Evolutionary conservation across 2,888 invertebrate genomes (phyloP).

Genomic region (Drosophila quasianomalipes): DNA sequence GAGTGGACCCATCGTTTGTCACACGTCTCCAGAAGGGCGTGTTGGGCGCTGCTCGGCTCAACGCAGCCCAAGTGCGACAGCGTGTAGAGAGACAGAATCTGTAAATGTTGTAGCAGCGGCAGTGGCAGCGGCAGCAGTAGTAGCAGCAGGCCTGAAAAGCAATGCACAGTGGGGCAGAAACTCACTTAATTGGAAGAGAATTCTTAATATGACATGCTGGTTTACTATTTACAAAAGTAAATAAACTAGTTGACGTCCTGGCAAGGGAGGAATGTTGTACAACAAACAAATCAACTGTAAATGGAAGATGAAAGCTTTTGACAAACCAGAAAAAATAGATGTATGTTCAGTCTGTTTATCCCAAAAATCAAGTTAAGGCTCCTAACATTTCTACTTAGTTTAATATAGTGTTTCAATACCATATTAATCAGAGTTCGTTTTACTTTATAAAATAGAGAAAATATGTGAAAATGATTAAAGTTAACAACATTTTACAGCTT

Average conservation of each 20-base stretch:
- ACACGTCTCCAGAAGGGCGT: conserved; percentile 59
- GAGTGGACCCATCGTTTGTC: conserved; percentile 74
- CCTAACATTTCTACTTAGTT: background rate
- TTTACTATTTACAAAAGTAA: conserved; percentile 3
- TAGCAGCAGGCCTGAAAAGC: conserved; percentile 5
- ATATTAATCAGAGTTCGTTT: background rate
- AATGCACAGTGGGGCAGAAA: conserved; percentile 32
- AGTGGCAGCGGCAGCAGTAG: background rate
- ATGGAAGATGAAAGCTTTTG: background rate
- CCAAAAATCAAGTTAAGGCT: background rate
- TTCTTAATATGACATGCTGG: conserved; percentile 3
- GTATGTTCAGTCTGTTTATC: background rate
- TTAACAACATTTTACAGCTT: background rate
- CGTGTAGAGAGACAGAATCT: conserved; percentile 3
- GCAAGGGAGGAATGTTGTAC: background rate
- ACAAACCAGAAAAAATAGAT: background rate
- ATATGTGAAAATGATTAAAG: background rate
- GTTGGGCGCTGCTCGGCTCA: conserved; percentile 3
- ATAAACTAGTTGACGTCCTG: conserved; percentile 12
- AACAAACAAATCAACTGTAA: background rate
- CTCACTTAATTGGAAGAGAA: conserved; percentile 10
- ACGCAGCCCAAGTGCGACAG: conserved; percentile 15
- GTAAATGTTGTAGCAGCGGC: background rate
- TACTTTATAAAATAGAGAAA: no score
- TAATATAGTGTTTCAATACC: background rate